Evolutionary conservation across 2,797 vertebrate species (phyloP), one percentile per base, ranked within the genome.

Genomic region (Parotocinclus haroldoi): DNA sequence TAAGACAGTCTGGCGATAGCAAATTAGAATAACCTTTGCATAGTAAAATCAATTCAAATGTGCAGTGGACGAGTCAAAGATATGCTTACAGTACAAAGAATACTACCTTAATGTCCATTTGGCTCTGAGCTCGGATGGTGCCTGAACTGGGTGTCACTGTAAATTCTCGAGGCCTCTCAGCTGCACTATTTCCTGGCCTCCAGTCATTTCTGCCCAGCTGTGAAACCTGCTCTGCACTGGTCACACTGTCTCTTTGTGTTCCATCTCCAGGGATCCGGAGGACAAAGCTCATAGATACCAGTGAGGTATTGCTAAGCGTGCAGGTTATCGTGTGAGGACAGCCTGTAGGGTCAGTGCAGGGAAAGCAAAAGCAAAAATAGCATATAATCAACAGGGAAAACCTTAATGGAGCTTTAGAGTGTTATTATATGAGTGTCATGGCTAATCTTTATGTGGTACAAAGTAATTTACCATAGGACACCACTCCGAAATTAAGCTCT

Each of bases 241-340:
- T 75, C 9, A 91, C 36, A 10, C 91, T 93, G n/a, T 79, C 75
- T 1, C 66, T 63, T 3, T 87, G 91, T 0, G 0, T 5, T 0
- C 95, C 93, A 0, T 96, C 95, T 0, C 90, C 91, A 0, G 86
- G 85, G 52, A 98, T 45, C 6, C 81, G 90, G 17, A 99, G 87
- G 56, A 51, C 78, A 84, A 94, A 96, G 8, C 68, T 89, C 89
- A 97, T 81, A 0, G 93, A 80, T 58, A 94, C 87, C 69, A 86
- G 68, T 16, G 91, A 93, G 0, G 88, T 91, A 72, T 96, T 96
- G 72, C 56, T 88, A 64, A 98, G 88, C 19, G 82, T 80, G 71
- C 88, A 94, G 0, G 69, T 78, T 50, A 87, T 39, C 2, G 85
- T 91, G n/a, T 16, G 51, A 55, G 93, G 90, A 80, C 96, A 94